These are phyloP conservation scores for Drosophila ananassae DNA, from an alignment of 1,140 invertebrate genomes.

Conservation along the genomic window DNA sequence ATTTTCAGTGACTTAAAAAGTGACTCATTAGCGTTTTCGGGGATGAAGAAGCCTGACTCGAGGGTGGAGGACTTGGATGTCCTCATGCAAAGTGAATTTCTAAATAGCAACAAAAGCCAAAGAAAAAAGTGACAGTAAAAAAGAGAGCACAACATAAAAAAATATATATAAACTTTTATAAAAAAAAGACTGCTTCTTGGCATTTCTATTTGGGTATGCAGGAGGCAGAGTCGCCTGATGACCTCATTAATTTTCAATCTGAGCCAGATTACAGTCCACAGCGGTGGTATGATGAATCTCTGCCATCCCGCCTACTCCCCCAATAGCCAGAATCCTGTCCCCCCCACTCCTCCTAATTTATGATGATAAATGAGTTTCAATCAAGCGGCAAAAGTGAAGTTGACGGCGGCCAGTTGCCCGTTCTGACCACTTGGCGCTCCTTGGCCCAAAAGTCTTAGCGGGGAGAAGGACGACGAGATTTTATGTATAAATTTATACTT, in stretches of 20 bases:
- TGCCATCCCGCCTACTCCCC: conserved; percentile 14
- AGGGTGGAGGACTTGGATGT: conserved; percentile 23
- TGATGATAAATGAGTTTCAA: conserved; percentile 84
- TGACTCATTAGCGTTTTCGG: background rate
- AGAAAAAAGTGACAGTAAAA: conserved; percentile 22
- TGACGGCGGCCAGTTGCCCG: conserved; percentile 39
- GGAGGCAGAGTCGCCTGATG: conserved; percentile 58
- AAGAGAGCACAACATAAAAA: background rate
- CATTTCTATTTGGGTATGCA: conserved; percentile 32
- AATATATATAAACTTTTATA: background rate
- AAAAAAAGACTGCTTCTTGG: conserved; percentile 16
- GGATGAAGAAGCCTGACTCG: conserved; percentile 1
- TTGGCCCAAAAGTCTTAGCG: background rate
- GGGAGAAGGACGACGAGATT: conserved; percentile 26
- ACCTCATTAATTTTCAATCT: conserved; percentile 84
- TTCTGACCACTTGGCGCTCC: conserved; percentile 45
- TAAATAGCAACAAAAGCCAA: conserved; percentile 48
- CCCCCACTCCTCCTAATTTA: conserved; percentile 61
- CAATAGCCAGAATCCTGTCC: too few species aligned
- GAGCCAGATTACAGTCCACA: conserved; percentile 70
- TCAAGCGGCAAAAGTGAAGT: conserved; percentile 80
- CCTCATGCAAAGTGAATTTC: conserved; percentile 36
- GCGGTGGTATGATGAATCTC: conserved; percentile 70
- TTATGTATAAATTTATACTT: conserved; percentile 67
- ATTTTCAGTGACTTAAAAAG: conserved; percentile 4